Evolutionary conservation across 1,140 invertebrate species (phyloP).

Genomic region (Eciton burchellii): DNA sequence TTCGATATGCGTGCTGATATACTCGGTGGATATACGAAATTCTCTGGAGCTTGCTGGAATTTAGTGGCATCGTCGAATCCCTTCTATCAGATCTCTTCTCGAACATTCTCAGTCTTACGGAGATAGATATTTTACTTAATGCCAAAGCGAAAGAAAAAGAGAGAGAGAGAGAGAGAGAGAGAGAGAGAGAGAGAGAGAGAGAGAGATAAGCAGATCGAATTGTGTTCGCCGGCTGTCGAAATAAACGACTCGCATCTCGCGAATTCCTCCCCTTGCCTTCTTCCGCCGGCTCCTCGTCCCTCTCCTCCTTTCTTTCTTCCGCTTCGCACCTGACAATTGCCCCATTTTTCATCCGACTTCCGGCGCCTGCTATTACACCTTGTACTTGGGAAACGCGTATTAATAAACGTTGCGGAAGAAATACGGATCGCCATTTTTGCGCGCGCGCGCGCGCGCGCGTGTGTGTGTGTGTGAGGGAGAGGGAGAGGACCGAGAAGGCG

Average conservation of each 20-base stretch:
- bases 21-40: not conserved
- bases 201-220: not conserved
- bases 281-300: not conserved
- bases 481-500: too few species aligned
- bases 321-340: slow-evolving; percentile 3
- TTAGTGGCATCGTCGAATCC: too few species aligned
- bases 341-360: slow-evolving; percentile 33
- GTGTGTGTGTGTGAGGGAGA: slow-evolving; percentile 3
- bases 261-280: too few species aligned
- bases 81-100: not conserved
- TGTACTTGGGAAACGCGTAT: slow-evolving; percentile 48
- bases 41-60: not conserved
- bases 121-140: slow-evolving; percentile 1
- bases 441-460: too few species aligned
- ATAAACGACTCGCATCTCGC: slow-evolving; percentile 7
- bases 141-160: not conserved
- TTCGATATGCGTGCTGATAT: slow-evolving; percentile 24
- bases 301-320: not conserved
- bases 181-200: not conserved
- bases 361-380: slow-evolving; percentile 11
- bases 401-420: slow-evolving; percentile 52
- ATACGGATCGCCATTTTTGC: slow-evolving; percentile 30
- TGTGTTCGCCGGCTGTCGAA: not conserved
- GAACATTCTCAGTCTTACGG: not conserved
- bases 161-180: not conserved